A percentile compares a stretch with the other conserved stretches of the same genome.
Conservation (phyloP, 2,888 invertebrate species). For the Hypsopygia costalis region DNA sequence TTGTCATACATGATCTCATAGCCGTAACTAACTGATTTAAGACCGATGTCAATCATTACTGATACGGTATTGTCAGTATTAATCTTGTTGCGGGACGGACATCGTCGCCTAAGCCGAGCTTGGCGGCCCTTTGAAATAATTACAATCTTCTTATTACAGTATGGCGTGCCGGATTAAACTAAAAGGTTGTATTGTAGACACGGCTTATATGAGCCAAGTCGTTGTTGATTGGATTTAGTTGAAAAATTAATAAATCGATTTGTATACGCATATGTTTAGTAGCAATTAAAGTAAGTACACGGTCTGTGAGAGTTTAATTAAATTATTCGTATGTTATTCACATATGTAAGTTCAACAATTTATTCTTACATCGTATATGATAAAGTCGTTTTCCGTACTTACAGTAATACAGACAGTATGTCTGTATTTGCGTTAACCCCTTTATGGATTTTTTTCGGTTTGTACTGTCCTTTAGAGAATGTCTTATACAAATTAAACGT, state of each 20-base stretch:
- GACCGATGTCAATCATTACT: constrained; percentile 7
- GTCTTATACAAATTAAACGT: no score
- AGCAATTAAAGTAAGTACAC: neutral
- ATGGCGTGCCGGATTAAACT: constrained; percentile 56
- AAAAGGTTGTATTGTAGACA: constrained; percentile 70
- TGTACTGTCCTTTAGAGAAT: no score
- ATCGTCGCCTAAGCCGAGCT: constrained; percentile 5
- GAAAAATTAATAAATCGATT: constrained; percentile 10
- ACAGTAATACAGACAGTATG: no score
- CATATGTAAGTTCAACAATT: no score
- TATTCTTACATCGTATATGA: no score
- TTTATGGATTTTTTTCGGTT: no score
- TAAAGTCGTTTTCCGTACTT: no score
- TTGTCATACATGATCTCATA: constrained; percentile 2
- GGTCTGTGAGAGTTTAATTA: no score
- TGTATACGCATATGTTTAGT: constrained; percentile 1
- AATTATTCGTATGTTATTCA: no score
- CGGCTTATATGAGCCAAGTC: constrained; percentile 45
- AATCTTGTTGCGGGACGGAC: neutral
- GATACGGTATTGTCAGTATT: constrained; percentile 2
- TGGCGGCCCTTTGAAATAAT: constrained; percentile 58
- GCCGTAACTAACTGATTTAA: constrained; percentile 8
- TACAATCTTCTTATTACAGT: constrained; percentile 60
- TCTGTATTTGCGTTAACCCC: no score
- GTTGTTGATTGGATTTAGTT: constrained; percentile 29